Percentiles rank a stretch among this genome's conserved stretches.
Conservation (phyloP, 2,113 vertebrate genomes). For the Rana temporaria region DNA sequence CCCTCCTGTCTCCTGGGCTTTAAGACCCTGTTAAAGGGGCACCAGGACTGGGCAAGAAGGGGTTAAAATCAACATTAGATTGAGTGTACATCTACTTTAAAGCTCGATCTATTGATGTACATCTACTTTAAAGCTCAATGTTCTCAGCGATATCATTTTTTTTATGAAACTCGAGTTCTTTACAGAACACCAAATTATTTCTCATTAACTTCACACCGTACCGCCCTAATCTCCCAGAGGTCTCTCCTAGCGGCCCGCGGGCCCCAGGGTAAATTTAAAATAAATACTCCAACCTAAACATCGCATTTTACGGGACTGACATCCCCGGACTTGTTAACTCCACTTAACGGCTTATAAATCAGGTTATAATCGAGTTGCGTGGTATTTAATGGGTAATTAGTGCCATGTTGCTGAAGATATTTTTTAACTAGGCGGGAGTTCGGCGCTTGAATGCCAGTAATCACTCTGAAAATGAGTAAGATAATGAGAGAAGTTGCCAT, state of each 20-base stretch:
- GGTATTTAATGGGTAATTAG: constrained; percentile 40
- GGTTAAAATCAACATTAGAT: too few relatives aligned
- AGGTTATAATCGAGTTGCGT: constrained; percentile 3
- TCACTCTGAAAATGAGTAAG: constrained; percentile 4
- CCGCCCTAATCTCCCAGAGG: neutral
- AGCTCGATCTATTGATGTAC: too few relatives aligned
- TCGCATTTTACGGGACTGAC: neutral
- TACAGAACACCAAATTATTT: neutral
- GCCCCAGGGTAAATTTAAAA: neutral
- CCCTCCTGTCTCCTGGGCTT: too few relatives aligned
- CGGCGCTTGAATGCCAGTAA: constrained; percentile 35
- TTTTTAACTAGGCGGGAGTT: constrained; percentile 19
- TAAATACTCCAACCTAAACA: neutral
- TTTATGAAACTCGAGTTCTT: too few relatives aligned
- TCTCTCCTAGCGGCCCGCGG: neutral
- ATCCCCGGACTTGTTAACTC: constrained; percentile 25
- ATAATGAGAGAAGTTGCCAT: constrained; percentile 17
- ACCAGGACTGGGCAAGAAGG: too few relatives aligned
- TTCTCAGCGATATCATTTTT: too few relatives aligned
- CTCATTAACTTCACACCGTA: neutral
- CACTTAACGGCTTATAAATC: constrained; percentile 24
- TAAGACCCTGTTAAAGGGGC: too few relatives aligned
- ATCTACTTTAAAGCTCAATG: too few relatives aligned
- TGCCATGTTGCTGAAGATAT: constrained; percentile 14
- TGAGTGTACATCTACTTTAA: too few relatives aligned